Base-by-base conservation (phyloP, 2,113 vertebrate species). In the Agelaius phoeniceus region DNA sequence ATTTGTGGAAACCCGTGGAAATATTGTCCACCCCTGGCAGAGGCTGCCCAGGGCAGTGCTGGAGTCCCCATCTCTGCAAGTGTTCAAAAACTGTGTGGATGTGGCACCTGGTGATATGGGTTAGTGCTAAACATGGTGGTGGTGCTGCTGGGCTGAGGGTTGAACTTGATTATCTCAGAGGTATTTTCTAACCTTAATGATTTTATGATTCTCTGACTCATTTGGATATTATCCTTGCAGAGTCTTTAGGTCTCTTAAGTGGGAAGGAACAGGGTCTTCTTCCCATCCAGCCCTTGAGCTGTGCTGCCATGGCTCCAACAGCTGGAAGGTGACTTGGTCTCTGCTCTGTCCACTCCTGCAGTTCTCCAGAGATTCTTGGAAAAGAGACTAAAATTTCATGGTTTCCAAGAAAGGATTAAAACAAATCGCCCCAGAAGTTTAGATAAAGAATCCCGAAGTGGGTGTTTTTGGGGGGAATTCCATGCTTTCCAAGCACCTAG, bases 301-400 rank as follows among this genome's bases (percentile, higher is more conserved):
- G 23, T 18, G 80, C 67, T 14, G 7, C 65, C 10, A 0, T 10
- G 14, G 39, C 33, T 44, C 6, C 1, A 11, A 1, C 39, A 15
- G 46, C 41, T 33, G 74, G 30, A 35, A 35, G 10, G 11, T 49
- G 88, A 14, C 74, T 74, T 54, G 24, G 48, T 16, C 21, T 46
- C 57, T 43, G 66, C 72, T 44, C 8, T 33, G 30, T 28, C 44
- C 1, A 0, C 22, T 68, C n/a, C 31, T n/a, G 16, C 10, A 44
- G 4, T 24, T 63, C 23, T 33, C 33, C 37, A 43, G 33, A 11
- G 4, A 55, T 4, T 13, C 23, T 33, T n/a, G 49, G 27, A 52
- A 78, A 77, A 23, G 31, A 16, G 7, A n/a, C 14, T 23, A 19
- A 52, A 57, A 52, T 18, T 2, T 91, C 4, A 2, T 41, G 9